Base-by-base conservation (phyloP, 1,140 invertebrate species). In the Drosophila jambulina region DNA sequence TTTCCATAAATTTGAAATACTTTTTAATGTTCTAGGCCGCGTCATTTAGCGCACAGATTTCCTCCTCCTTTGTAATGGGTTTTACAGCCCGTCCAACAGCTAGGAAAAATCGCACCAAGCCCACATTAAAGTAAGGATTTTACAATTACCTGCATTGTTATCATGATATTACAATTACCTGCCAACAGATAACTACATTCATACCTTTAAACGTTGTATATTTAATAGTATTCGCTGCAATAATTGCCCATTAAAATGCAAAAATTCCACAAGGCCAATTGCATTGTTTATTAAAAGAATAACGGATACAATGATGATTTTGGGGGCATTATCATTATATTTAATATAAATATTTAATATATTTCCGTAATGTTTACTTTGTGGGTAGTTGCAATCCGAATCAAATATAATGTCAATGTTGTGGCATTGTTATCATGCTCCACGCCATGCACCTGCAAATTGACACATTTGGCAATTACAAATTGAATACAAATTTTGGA, bases 1-100 rank as follows among this genome's bases (percentile, higher is more conserved):
- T 74, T 61, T 61, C 25, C 56, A 72, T 72, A 74, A 74, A 72
- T 72, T 72, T 72, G 29, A 40, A 71, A 72, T 46, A 36, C 46
- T 68, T 42, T 42, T 51, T 67, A 69, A 65, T 65, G 59, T 32
- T 46, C 21, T 68, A n/a, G n/a, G 13, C 62, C 27, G 17, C 68
- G 42, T 48, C 65, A 71, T 57, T 69, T 57, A 70, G 43, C 36
- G 19, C 43, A 21, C 4, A 42, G 43, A 36, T 42, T 58, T 40
- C 9, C 27, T 42, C 21, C 13, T 23, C 23, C 63, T n/a, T 43
- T 29, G 8, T 36, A 72, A 72, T 59, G 67, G 49, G 62, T 32
- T 42, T 72, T 23, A 10, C 49, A 29, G 13, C 15, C 29, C 19
- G 21, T 32, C 23, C 32, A 21, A 36, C 32, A 25, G 43, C 13